Evolutionary conservation across 1,140 invertebrate genomes (phyloP), one percentile per base, ranked within the genome.

Genomic region (Conus betulinus): DNA sequence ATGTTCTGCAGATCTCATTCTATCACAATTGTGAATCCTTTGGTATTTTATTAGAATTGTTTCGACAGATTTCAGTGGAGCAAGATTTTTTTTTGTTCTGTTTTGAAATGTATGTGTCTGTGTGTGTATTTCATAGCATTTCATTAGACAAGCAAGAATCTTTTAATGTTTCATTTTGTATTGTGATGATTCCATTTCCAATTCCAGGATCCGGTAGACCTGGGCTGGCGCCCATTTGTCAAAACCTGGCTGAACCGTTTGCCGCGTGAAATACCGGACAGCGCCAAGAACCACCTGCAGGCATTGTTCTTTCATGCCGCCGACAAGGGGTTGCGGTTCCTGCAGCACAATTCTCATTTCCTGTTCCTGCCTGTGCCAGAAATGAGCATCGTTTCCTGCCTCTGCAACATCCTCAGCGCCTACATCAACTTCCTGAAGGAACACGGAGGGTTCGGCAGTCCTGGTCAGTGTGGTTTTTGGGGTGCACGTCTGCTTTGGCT

Each of bases 231-330:
- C 85, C 94, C 94, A 3, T 95, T 90, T 91, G 94, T 95, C 11
- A 94, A 94, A 87, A 95, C 94, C 52, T 95, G 95, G 95, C 79
- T 95, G 23, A 89, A 87, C 55, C 89, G 91, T n/a, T 91, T 95
- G 27, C 94, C 94, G 3, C 90, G 91, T 88, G 93, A 93, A 11
- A 89, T 95, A 86, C 95, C 95, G 11, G 93, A 95, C 23, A 92
- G 92, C 90, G 95, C 92, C 52, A 92, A 92, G 76, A 93, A 95
- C 5, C 96, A 96, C 67, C 93, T 97, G 3, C 92, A 96, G 39
- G 92, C 95, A 1, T 92, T 97, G 7, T 97, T 98, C 92, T 94
- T 96, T 2, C 95, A 93, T 71, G 96, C 96, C 85, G 95, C 97
- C 3, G 96, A 97, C 92, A 96, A 91, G 96, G 96, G 74, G 94